Evolutionary conservation across 2,797 vertebrate species (phyloP), one percentile per base, ranked within the genome.

Genomic region (Characodon lateralis): DNA sequence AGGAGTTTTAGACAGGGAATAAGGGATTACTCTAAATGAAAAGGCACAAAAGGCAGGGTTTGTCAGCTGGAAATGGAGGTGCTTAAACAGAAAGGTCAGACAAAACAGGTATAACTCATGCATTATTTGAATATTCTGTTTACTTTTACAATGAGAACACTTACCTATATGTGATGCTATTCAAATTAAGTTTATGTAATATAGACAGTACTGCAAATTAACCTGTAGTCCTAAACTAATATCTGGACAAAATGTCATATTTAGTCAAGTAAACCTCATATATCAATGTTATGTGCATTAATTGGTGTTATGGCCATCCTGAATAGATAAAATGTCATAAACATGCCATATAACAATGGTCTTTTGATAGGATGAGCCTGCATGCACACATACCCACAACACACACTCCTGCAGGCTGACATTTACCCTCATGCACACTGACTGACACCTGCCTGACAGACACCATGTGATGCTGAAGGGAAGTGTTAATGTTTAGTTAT

Each of bases 401-500:
- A 31, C 24, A 41, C 58, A 41, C 2, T 48, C 50, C 59, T 28
- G 50, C 41, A 65, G 16, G 48, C 14, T 43, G 10, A 48, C 46
- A 22, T 31, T 14, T 3, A 28, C 0, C 56, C 26, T 2, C 74
- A 74, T 3, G 48, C 0, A 74, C 74, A 70, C 61, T 66, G 66
- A 68, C 72, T 69, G 28, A 78, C 76, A 82, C 83, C 79, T 84
- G 70, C 74, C 35, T 55, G 63, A 43, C 1, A 63, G 75, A 58
- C 59, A 71, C 70, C 82, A 86, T 89, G 89, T 87, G 84, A 89
- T 83, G 72, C 58, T 77, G 77, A 24, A 81, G 88, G 93, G 90
- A 89, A 90, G 92, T 78, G 90, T 92, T 84, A 91, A 83, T 87
- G 86, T 89, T 85, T 79, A 77, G 83, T 80, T 79, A 85, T 81